These are phyloP conservation scores for Eupithecia tripunctaria DNA, from an alignment of 2,888 invertebrate species.

Conservation along the genomic window DNA sequence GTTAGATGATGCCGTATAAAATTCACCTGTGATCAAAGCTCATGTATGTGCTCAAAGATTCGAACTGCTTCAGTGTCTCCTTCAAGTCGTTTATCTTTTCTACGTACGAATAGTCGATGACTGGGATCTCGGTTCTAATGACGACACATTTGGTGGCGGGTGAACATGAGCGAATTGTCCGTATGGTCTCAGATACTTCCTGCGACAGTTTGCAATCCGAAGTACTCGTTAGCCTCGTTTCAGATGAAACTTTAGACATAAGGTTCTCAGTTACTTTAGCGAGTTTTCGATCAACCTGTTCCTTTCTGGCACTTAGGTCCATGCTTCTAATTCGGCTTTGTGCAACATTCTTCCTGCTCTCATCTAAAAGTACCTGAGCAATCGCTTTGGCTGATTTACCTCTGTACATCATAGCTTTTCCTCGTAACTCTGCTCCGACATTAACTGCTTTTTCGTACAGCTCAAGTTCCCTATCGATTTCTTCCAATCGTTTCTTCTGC, in stretches of 20 bases:
- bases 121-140: slow-evolving; percentile 68
- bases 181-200: slow-evolving; percentile 61
- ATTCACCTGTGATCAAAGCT: slow-evolving; percentile 87
- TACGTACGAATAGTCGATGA: slow-evolving; percentile 83
- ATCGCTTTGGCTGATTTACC: slow-evolving; percentile 92
- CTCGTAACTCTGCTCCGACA: slow-evolving; percentile 80
- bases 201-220: slow-evolving; percentile 58
- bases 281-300: slow-evolving; percentile 55
- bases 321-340: slow-evolving; percentile 64
- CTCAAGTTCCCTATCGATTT: slow-evolving; percentile 70
- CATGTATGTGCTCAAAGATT: slow-evolving; percentile 84
- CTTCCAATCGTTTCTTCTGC: slow-evolving; percentile 77
- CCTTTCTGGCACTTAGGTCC: slow-evolving; percentile 59
- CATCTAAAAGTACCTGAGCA: slow-evolving; percentile 86
- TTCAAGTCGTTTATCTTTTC: slow-evolving; percentile 86
- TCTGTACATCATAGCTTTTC: slow-evolving; percentile 85
- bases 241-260: slow-evolving; percentile 52
- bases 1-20: background rate
- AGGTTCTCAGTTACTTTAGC: slow-evolving; percentile 56
- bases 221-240: slow-evolving; percentile 52
- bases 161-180: slow-evolving; percentile 62
- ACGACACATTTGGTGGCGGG: slow-evolving; percentile 67
- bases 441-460: slow-evolving; percentile 74
- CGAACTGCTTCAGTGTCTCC: slow-evolving; percentile 86
- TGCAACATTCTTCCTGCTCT: slow-evolving; percentile 84